These are phyloP conservation scores for Boloria euphrosyne DNA, from an alignment of 2,888 invertebrate species.

Conservation along the genomic window DNA sequence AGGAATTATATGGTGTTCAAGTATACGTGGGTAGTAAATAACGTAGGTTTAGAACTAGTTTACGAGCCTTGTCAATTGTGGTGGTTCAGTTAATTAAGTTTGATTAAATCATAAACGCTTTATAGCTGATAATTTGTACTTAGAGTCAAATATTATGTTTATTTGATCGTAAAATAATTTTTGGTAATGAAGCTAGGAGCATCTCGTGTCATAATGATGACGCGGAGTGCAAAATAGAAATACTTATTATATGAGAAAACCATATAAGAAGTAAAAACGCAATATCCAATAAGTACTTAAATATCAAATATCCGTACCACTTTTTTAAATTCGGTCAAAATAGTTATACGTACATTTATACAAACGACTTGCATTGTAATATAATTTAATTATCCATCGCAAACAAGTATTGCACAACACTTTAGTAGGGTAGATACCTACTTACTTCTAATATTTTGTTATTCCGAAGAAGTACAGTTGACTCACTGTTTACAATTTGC, in stretches of 20 bases:
- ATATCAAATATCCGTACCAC: no score
- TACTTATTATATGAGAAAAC: no score
- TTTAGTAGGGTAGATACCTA: neutral
- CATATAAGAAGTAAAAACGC: no score
- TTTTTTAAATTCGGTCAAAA: no score
- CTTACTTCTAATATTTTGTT: slow-evolving; percentile 22
- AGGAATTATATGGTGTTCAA: neutral
- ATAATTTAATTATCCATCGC: no score
- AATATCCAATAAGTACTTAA: no score
- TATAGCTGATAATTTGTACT: slow-evolving; percentile 27
- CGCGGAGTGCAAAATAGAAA: no score
- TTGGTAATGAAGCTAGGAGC: no score
- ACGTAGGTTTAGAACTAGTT: slow-evolving; percentile 9
- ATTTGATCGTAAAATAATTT: neutral
- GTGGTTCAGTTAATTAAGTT: slow-evolving; percentile 16
- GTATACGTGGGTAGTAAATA: neutral
- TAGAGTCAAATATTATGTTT: neutral
- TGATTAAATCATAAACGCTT: slow-evolving; percentile 24
- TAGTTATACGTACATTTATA: no score
- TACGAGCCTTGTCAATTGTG: slow-evolving; percentile 12
- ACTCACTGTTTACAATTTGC: slow-evolving; percentile 44
- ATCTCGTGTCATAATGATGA: no score
- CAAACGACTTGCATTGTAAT: no score
- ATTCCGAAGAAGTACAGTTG: slow-evolving; percentile 36
- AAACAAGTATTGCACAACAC: no score